Base-by-base conservation (phyloP, 2,888 invertebrate species). In the Mycogona germanica region DNA sequence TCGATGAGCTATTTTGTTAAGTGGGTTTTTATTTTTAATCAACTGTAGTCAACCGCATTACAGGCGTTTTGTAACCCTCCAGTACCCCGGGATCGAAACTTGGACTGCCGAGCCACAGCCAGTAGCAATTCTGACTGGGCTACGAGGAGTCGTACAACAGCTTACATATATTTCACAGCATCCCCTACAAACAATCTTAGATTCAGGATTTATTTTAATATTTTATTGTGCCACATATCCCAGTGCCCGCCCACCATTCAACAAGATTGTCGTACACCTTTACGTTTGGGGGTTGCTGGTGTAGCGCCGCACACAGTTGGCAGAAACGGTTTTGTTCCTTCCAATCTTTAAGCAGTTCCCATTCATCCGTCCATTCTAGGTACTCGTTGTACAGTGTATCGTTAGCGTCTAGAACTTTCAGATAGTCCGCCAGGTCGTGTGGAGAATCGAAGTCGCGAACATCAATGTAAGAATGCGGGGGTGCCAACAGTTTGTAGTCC, bases 201-300 rank as follows among this genome's bases (percentile, higher is more conserved):
- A n/a, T n/a, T n/a, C n/a, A n/a, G n/a, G n/a, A n/a, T n/a, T n/a
- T n/a, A n/a, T n/a, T n/a, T n/a, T n/a, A n/a, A n/a, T n/a, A n/a
- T n/a, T n/a, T n/a, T n/a, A n/a, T n/a, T n/a, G n/a, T n/a, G n/a
- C n/a, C n/a, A n/a, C n/a, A n/a, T n/a, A n/a, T n/a, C n/a, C n/a
- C n/a, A n/a, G n/a, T n/a, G n/a, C n/a, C 41, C 6, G 38, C 49
- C 55, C 55, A 55, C 55, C 55, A 55, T 12, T 35, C n/a, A n/a
- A 45, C n/a, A 2, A 55, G 44, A 45, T 55, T 45, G 3, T 6
- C 17, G 30, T 55, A 55, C 25, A n/a, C n/a, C 35, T 44, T 50
- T 25, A 3, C 7, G 3, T 44, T 42, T 23, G 14, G 6, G 9
- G 14, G 14, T 14, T 19, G 7, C 26, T 37, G 17, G 19, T 51